Evolutionary conservation across 2,888 invertebrate species (phyloP).

Genomic region (Steromphala cineraria): DNA sequence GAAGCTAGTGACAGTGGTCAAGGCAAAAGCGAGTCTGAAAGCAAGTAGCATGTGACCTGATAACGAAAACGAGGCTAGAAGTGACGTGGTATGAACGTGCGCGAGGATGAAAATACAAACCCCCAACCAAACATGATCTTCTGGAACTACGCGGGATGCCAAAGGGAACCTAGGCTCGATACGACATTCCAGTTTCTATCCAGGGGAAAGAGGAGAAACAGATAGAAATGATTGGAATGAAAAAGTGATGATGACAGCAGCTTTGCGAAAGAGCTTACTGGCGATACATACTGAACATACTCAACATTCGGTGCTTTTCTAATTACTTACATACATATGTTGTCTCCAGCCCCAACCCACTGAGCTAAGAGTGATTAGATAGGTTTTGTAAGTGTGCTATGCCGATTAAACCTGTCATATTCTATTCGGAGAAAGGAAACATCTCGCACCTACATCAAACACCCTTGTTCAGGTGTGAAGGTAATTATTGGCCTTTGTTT

Average conservation of each 20-base stretch:
- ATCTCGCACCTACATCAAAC: not conserved
- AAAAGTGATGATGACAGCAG: not conserved
- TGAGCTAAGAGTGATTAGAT: not conserved
- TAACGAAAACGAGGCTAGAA: not conserved
- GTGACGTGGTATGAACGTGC: not conserved
- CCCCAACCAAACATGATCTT: slow-evolving; percentile 17
- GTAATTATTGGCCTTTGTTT: slow-evolving; percentile 7
- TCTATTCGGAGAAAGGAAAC: slow-evolving; percentile 1
- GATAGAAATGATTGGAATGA: slow-evolving; percentile 10
- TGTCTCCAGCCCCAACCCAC: no score
- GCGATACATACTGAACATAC: no score
- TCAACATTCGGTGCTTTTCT: no score
- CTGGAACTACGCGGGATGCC: slow-evolving; percentile 9
- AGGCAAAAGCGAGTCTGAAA: no score
- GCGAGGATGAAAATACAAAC: slow-evolving; percentile 17
- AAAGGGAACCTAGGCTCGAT: slow-evolving; percentile 1
- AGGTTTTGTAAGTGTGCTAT: not conserved
- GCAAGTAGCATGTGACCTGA: not conserved
- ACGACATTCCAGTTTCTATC: not conserved
- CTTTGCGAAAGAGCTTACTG: no score
- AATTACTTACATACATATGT: no score
- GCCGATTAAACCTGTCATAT: slow-evolving; percentile 9
- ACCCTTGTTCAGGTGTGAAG: not conserved
- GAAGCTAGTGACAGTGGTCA: no score
- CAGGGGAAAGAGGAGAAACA: slow-evolving; percentile 1